Conservation (phyloP, 2,888 invertebrate species). For the Oligia latruncula region DNA sequence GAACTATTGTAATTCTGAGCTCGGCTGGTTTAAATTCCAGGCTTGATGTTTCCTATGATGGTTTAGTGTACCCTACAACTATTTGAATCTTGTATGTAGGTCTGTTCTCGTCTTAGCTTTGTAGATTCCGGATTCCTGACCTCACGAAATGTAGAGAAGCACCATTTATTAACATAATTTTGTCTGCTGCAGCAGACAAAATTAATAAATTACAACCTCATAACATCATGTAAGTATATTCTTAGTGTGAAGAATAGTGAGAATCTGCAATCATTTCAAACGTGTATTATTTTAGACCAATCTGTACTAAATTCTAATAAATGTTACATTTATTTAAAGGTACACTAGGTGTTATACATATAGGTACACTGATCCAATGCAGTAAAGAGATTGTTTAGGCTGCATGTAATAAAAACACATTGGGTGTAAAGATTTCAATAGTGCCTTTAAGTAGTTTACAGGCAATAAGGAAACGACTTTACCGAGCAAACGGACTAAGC, state of each 20-base stretch:
- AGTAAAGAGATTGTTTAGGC: slow-evolving; percentile 23
- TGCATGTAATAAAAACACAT: slow-evolving; percentile 55
- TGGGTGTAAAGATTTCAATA: slow-evolving; percentile 54
- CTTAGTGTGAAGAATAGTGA: background rate
- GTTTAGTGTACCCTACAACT: slow-evolving; percentile 16
- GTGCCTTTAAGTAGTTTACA: slow-evolving; percentile 45
- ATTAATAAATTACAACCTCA: too few relatives aligned
- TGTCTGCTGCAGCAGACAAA: too few relatives aligned
- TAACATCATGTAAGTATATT: background rate
- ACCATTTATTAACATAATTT: background rate
- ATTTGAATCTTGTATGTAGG: background rate
- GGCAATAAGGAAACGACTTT: slow-evolving; percentile 42
- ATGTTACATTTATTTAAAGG: too few relatives aligned
- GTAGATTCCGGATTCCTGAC: background rate
- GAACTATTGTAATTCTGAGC: slow-evolving; percentile 50
- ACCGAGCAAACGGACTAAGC: slow-evolving; percentile 25
- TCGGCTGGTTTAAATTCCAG: slow-evolving; percentile 21
- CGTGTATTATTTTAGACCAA: background rate
- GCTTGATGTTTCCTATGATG: slow-evolving; percentile 23
- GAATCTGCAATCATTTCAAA: background rate
- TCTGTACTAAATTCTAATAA: too few relatives aligned
- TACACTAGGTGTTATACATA: too few relatives aligned
- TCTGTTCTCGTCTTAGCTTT: background rate
- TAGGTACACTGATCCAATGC: background rate
- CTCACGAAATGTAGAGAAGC: background rate